phyloP scores from a whole-genome alignment of 2,113 vertebrate species.

The Crotalus horridus region DNA sequence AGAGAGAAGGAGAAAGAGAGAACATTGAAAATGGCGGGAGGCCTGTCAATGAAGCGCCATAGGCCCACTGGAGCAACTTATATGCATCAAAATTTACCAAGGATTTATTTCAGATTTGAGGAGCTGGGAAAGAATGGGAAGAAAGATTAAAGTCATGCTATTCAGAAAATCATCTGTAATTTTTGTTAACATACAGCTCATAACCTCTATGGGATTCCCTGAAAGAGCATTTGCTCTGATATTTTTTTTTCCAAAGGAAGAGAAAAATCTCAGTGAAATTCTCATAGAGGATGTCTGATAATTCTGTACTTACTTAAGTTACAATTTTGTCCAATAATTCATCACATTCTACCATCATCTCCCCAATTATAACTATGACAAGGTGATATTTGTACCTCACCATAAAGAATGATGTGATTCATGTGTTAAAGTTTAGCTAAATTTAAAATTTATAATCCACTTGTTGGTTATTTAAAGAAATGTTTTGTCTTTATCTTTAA shows the following conservation, averaged over 20 bases:
- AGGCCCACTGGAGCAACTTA: neutral
- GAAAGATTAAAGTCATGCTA: neutral
- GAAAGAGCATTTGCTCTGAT: neutral
- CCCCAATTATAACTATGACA: neutral
- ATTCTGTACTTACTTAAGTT: neutral
- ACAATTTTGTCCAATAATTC: neutral
- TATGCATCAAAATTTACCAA: neutral
- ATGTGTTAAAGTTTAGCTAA: constrained; percentile 50
- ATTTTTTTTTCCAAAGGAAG: neutral
- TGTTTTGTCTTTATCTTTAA: neutral
- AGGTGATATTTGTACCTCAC: constrained; percentile 13
- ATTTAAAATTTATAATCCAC: constrained; percentile 17
- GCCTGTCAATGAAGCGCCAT: neutral
- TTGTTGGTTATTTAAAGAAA: constrained; percentile 4
- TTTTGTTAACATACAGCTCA: neutral
- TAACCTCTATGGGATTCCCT: neutral
- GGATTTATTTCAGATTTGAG: neutral
- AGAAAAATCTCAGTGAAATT: neutral
- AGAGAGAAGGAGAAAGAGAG: neutral
- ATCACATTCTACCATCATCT: neutral
- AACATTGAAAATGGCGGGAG: neutral
- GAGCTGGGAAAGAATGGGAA: neutral
- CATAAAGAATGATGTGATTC: constrained; percentile 19
- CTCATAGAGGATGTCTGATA: neutral
- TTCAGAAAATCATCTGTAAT: neutral